Evolutionary conservation across 2,888 invertebrate species (phyloP).

Genomic region (Eupithecia dodoneata): DNA sequence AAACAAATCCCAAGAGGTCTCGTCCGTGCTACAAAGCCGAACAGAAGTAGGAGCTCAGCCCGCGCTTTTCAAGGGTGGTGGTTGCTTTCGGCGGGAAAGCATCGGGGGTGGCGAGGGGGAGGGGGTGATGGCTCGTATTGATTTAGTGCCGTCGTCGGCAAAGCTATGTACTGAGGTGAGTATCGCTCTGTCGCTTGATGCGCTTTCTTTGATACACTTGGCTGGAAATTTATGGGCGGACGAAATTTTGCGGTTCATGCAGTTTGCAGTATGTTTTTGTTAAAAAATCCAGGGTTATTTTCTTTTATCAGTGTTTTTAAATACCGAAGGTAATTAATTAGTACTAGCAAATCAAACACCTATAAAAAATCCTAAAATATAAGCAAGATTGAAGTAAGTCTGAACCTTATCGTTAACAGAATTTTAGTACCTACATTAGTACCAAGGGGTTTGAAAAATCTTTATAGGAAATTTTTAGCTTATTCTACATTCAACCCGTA

Average conservation of each 20-base stretch:
- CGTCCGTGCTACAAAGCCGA: conserved; percentile 82
- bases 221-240: conserved; percentile 45
- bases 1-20: conserved; percentile 81
- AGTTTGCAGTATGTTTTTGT: neutral
- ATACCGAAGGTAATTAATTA: neutral
- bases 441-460: neutral
- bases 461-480: neutral
- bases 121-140: conserved; percentile 84
- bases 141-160: conserved; percentile 85
- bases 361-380: neutral
- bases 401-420: neutral
- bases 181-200: conserved; percentile 79
- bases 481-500: too few species aligned
- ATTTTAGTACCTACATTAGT: neutral
- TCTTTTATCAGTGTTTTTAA: neutral
- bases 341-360: neutral
- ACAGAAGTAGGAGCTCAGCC: conserved; percentile 85
- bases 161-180: conserved; percentile 79
- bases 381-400: neutral
- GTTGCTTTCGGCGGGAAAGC: conserved; percentile 82
- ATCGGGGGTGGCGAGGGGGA: conserved; percentile 59
- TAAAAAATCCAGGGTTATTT: neutral
- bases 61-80: conserved; percentile 84
- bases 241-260: conserved; percentile 29
- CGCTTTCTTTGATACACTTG: conserved; percentile 72